Base-by-base conservation (phyloP, 1,140 invertebrate genomes). In the Anoplolepis gracilipes region DNA sequence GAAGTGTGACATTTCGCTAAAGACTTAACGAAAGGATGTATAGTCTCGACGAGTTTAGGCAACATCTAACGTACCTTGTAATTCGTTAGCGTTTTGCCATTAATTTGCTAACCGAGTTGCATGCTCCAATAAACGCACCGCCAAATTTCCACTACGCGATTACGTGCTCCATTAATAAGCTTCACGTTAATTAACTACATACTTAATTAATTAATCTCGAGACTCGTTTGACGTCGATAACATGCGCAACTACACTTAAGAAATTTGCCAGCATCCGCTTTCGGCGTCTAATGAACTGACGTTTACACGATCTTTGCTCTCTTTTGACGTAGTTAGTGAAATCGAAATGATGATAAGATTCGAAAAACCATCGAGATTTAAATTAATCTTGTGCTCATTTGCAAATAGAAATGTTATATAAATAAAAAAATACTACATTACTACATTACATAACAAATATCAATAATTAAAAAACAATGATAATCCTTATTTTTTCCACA, bases 141-240 rank as follows among this genome's bases (percentile, higher is more conserved):
- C 64, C 77, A 39, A 79, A 79, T 79, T 79, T 79, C 30, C 46
- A 69, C 61, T 30, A 22, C 22, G 64, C 46, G 77, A 79, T 79
- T 79, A 79, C 64, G 62, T 55, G 77, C 77, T 79, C 64, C 64
- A 79, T 79, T 79, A 79, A 79, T 79, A 79, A 79, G 49, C 77
- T 64, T 79, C 77, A 69, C 46, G 77, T 79, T 79, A 79, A 79
- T 69, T 79, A 79, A 57, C 62, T 59, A 57, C 46, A 79, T 79
- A 79, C 77, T 79, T 79, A 79, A 79, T 79, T 79, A 79, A 79
- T 79, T 79, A 79, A 57, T 79, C 77, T 69, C 62, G 76, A 79
- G 62, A 62, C 62, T 33, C 49, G 49, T 69, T 79, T 79, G 77
- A 79, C 77, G 77, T 79, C 64, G 64, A 79, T 79, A 79, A 69